These are phyloP conservation scores for Hypercompe scribonia DNA, from an alignment of 2,888 invertebrate genomes.

Conservation along the genomic window DNA sequence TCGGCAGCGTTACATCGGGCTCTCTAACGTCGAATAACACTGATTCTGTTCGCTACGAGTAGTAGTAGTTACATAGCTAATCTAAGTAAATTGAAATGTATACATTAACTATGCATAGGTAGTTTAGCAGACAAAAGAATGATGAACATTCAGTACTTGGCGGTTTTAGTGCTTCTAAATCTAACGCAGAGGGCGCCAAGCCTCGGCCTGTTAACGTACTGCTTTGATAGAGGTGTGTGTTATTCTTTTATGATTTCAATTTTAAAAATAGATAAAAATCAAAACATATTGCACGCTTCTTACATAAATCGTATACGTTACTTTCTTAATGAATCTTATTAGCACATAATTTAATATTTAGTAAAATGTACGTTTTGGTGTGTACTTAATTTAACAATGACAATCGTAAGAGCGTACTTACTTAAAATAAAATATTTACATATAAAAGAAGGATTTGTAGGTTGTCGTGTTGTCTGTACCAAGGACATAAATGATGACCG, in stretches of 20 bases:
- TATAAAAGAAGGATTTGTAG: neutral
- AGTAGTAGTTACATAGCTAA: conserved; percentile 74
- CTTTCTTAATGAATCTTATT: conserved; percentile 15
- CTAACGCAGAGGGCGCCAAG: conserved; percentile 58
- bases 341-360: conserved; percentile 12
- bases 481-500: neutral
- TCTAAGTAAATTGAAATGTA: conserved; percentile 79
- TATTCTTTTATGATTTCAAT: neutral
- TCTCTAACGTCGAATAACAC: conserved; percentile 38
- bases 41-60: conserved; percentile 63
- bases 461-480: neutral
- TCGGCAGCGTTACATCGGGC: conserved; percentile 9
- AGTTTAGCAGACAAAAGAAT: conserved; percentile 72
- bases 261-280: neutral
- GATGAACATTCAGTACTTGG: conserved; percentile 71
- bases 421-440: neutral
- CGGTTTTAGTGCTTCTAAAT: conserved; percentile 75
- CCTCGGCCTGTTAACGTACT: conserved; percentile 33
- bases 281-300: conserved; percentile 7
- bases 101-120: conserved; percentile 76
- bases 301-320: conserved; percentile 17
- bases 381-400: conserved; percentile 21
- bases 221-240: neutral
- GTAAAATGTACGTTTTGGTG: conserved; percentile 15
- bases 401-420: conserved; percentile 1